Conservation (phyloP, 1,140 invertebrate species). For the Matsumurasca onukii region DNA sequence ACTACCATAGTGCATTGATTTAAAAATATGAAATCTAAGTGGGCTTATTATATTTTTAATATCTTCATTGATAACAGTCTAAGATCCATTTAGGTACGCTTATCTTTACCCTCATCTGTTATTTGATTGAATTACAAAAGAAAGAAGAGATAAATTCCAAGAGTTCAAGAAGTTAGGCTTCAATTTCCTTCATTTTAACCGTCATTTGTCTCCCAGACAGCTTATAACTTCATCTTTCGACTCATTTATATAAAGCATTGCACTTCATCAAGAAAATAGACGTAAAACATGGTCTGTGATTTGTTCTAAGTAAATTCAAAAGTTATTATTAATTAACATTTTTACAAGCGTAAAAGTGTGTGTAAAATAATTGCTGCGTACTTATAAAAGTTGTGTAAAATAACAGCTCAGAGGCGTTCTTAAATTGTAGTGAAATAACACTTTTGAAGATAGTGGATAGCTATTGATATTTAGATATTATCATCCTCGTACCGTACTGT, state of each 20-base stretch:
- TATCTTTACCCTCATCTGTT: neutral
- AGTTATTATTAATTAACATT: no score
- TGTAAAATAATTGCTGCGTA: no score
- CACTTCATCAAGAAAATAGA: no score
- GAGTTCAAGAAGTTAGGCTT: neutral
- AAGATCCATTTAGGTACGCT: neutral
- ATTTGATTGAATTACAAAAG: neutral
- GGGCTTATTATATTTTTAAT: neutral
- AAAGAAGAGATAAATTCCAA: neutral
- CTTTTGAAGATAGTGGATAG: no score
- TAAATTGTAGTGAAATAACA: no score
- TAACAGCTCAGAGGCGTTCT: no score
- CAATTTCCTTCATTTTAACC: neutral
- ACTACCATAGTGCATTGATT: neutral
- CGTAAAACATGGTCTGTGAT: no score
- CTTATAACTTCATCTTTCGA: neutral
- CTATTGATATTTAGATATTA: no score
- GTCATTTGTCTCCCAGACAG: neutral
- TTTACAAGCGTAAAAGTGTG: no score
- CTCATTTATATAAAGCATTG: neutral
- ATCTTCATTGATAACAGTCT: neutral
- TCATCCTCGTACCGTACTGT: no score
- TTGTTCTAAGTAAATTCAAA: no score
- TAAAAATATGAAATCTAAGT: neutral
- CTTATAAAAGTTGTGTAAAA: no score